These are phyloP conservation scores for Cantharis nigra DNA, from an alignment of 2,888 invertebrate genomes.

Conservation along the genomic window DNA sequence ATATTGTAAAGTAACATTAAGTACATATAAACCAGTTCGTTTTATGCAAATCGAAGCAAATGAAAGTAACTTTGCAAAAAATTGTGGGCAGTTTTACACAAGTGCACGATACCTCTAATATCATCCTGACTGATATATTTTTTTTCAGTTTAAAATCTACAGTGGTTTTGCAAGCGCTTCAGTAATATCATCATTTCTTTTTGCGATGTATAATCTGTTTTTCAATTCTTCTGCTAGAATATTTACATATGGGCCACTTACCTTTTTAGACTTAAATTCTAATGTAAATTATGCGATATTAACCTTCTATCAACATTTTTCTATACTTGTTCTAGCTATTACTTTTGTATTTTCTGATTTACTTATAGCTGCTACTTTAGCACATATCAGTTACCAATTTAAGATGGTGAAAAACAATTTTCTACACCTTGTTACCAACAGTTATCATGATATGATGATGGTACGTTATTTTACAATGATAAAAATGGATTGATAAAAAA, in stretches of 20 bases:
- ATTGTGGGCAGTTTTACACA: no score
- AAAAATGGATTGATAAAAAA: neutral
- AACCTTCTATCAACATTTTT: conserved; percentile 6
- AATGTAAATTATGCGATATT: conserved; percentile 8
- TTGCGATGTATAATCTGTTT: neutral
- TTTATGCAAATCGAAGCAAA: no score
- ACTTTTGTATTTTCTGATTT: conserved; percentile 19
- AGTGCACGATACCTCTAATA: no score
- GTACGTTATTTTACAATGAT: neutral
- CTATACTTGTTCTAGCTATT: conserved; percentile 3
- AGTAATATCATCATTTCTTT: neutral
- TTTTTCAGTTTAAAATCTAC: neutral
- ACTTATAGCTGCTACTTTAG: conserved; percentile 21
- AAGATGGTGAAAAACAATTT: conserved; percentile 24
- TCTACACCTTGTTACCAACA: neutral
- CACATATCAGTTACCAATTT: conserved; percentile 24
- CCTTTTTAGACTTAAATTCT: conserved; percentile 11
- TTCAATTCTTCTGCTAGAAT: conserved; percentile 10
- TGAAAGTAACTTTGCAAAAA: no score
- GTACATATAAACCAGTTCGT: no score
- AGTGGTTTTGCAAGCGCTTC: neutral
- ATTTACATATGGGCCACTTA: conserved; percentile 13
- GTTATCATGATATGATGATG: neutral
- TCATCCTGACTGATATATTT: neutral
- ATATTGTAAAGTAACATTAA: no score